phyloP scores from a whole-genome alignment of 2,888 invertebrate species.

The Microdon myrmicae region DNA sequence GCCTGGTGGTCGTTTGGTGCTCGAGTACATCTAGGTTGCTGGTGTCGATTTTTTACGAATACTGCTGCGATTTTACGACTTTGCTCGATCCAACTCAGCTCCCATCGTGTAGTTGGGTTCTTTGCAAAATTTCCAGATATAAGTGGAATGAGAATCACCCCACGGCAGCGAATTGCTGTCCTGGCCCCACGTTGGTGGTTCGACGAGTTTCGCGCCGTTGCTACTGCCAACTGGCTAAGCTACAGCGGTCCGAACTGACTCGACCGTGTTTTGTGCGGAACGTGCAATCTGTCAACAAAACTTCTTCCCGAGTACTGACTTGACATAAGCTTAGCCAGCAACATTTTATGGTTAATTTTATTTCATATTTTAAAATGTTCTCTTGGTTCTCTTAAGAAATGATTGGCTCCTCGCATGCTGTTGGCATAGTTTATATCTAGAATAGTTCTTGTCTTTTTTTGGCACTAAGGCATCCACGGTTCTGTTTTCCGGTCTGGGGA shows the following conservation, averaged over 20 bases:
- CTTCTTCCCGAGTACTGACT: conserved; percentile 35
- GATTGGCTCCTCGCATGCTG: conserved; percentile 14
- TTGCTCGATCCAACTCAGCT: too few relatives aligned
- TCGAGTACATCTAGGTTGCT: conserved; percentile 37
- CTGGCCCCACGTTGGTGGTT: neutral
- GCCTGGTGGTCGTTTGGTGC: conserved; percentile 24
- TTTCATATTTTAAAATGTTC: conserved; percentile 35
- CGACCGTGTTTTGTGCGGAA: conserved; percentile 16
- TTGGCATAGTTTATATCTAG: conserved; percentile 13
- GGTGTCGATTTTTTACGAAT: too few relatives aligned
- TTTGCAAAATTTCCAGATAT: too few relatives aligned
- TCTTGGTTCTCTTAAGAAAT: conserved; percentile 46
- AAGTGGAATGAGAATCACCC: conserved; percentile 39
- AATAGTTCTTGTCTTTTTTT: conserved; percentile 3
- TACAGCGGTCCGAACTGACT: conserved; percentile 10
- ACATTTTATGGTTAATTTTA: conserved; percentile 24
- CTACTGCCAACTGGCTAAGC: neutral
- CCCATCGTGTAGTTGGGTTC: too few relatives aligned
- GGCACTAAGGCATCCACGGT: too few relatives aligned
- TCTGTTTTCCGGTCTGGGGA: conserved; percentile 6
- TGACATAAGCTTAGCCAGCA: conserved; percentile 31
- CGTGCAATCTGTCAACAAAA: conserved; percentile 44
- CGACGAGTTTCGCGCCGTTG: too few relatives aligned
- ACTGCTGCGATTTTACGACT: too few relatives aligned
- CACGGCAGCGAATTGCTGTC: conserved; percentile 9